Base-by-base conservation (phyloP, 2,888 invertebrate species). In the Elmis aenea region DNA sequence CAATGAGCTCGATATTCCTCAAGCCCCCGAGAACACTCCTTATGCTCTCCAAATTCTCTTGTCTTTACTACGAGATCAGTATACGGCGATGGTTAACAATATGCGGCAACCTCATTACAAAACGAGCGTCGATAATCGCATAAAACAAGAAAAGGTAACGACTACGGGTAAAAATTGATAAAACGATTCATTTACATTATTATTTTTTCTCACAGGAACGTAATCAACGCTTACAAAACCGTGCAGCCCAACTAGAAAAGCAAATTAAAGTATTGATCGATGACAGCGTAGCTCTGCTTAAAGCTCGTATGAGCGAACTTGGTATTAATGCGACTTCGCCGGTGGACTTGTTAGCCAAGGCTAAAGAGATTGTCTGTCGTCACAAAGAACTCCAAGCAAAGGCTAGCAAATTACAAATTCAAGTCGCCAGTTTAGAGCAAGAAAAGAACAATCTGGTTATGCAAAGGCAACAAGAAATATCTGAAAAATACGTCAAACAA, bases 381-480 rank as follows among this genome's bases (percentile, higher is more conserved):
- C 94, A 95, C 65, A 93, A 92, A 65, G 92, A 94, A 61, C 70
- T 94, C 38, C 93, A 94, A 68, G 83, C 85, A 42, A 85, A 90
- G 68, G 90, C 88, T 1, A 84, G 84, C 59, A 85, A 85, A 62
- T 72, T 95, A 42, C 90, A 94, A 62, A 78, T 79, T 16, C 89
- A 90, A 74, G 89, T 92, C 42, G 73, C 73, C 34, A 75, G 72
- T 53, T 74, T 85, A 55, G 90, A 91, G 66, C 76, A 78, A 47
- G 86, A 88, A 58, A 86, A 90, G 64, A 78, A 80, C 32, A 74
- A 76, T 54, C 69, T 86, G 31, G 77, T 86, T 2, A 76, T 79
- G 52, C 79, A 82, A 51, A 74, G 87, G 53, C 79, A 87, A 42
- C 81, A 83, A 57, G 85, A 85, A 65, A 73, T 89, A 50, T 77